These are phyloP conservation scores for Brachypodius melanocephalos DNA, from an alignment of 2,113 vertebrate genomes.

Conservation along the genomic window DNA sequence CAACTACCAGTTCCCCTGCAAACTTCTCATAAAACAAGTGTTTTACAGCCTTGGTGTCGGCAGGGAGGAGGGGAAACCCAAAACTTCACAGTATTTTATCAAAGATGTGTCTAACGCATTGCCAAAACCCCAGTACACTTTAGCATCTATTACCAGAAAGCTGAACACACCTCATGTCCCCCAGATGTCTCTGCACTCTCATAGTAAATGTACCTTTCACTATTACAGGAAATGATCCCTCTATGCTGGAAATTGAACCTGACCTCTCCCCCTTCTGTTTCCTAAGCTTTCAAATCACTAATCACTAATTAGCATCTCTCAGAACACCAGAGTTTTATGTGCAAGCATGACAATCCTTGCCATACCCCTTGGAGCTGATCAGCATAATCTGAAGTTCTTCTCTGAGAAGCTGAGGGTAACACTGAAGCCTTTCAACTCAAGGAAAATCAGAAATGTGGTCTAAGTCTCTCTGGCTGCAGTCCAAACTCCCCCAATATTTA, in stretches of 20 bases:
- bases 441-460: neutral
- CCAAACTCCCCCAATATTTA: conserved; percentile 1
- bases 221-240: neutral
- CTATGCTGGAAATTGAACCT: neutral
- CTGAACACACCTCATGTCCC: neutral
- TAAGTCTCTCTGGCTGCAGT: conserved; percentile 2
- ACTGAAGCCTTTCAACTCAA: neutral
- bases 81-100: neutral
- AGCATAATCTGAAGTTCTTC: neutral
- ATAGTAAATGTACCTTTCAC: neutral
- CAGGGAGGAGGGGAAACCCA: neutral
- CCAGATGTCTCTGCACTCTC: neutral
- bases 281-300: neutral
- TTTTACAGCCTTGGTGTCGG: neutral
- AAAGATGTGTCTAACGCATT: neutral
- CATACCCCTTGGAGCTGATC: neutral
- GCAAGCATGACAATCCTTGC: neutral
- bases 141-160: neutral
- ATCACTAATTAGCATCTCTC: neutral
- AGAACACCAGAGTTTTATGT: neutral
- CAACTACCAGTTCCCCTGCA: neutral
- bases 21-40: neutral
- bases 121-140: neutral
- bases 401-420: neutral
- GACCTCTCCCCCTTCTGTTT: neutral